Conservation (phyloP, 2,113 vertebrate genomes). For the Heptranchias perlo region DNA sequence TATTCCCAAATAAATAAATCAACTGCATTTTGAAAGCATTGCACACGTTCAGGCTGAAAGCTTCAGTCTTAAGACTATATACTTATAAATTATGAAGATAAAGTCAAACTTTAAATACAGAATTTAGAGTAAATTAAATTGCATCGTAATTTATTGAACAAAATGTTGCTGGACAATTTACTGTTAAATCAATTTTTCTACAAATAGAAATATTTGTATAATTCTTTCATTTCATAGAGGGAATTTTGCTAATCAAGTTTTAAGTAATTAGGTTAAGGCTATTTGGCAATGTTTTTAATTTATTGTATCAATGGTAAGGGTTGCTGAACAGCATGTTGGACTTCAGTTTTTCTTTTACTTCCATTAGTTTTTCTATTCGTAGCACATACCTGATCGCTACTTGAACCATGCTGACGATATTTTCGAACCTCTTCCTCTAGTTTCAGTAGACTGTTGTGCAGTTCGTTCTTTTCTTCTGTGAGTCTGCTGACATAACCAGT, state of each 20-base stretch:
- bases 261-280: neutral
- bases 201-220: neutral
- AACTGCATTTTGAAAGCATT: neutral
- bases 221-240: neutral
- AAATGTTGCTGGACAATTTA: neutral
- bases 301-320: neutral
- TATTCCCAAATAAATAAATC: neutral
- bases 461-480: conserved; percentile 89
- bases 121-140: neutral
- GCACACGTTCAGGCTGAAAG: neutral
- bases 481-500: conserved; percentile 83
- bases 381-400: neutral
- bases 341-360: neutral
- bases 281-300: neutral
- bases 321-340: neutral
- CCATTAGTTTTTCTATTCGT: neutral
- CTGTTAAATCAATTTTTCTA: neutral
- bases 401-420: conserved; percentile 55
- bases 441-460: conserved; percentile 74
- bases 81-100: neutral
- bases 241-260: neutral
- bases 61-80: neutral
- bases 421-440: conserved; percentile 77
- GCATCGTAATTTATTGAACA: neutral
- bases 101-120: neutral